Percentiles rank a stretch among this genome's conserved stretches.
Evolutionary conservation across 1,140 invertebrate genomes (phyloP).

Genomic region (Calosoma granatense): DNA sequence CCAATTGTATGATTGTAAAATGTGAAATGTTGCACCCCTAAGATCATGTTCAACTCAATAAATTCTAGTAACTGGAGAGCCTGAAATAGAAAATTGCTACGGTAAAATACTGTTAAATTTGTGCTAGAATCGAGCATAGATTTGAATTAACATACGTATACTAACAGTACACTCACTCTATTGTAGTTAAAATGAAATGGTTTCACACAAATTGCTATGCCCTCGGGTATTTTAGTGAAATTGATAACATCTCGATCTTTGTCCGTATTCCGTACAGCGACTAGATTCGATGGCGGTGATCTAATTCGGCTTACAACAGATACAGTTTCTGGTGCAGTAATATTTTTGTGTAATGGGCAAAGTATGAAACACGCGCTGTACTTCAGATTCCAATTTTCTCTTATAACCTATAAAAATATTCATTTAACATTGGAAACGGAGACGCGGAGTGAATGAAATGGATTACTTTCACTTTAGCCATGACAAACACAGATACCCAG

Average conservation of each 20-base stretch:
- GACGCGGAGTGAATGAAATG: too few species aligned
- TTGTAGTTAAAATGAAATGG: slow-evolving; percentile 87
- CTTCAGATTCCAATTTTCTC: slow-evolving; percentile 90
- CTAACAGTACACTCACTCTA: slow-evolving; percentile 41
- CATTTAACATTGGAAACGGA: slow-evolving; percentile 12
- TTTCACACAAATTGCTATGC: slow-evolving; percentile 85
- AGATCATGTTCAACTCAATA: slow-evolving; percentile 76
- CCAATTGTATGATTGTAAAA: slow-evolving; percentile 89
- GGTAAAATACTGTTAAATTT: not conserved
- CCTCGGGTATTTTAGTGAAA: slow-evolving; percentile 36
- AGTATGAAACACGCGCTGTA: slow-evolving; percentile 86
- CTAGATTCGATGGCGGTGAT: slow-evolving; percentile 50
- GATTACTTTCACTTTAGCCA: slow-evolving; percentile 64
- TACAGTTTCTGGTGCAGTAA: slow-evolving; percentile 52
- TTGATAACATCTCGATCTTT: slow-evolving; percentile 4
- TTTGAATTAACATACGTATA: not conserved
- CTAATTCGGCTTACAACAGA: slow-evolving; percentile 52
- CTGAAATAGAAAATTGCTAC: slow-evolving; percentile 32
- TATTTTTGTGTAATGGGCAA: slow-evolving; percentile 54
- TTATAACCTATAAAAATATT: slow-evolving; percentile 63
- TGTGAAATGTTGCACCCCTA: slow-evolving; percentile 82
- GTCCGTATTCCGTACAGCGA: slow-evolving; percentile 40
- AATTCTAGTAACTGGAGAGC: slow-evolving; percentile 81
- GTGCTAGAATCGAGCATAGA: too few species aligned
- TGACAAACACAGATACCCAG: slow-evolving; percentile 54